A percentile compares a stretch with the other conserved stretches of the same genome.
Evolutionary conservation across 2,113 vertebrate genomes (phyloP).

Genomic region (Apteryx mantelli): DNA sequence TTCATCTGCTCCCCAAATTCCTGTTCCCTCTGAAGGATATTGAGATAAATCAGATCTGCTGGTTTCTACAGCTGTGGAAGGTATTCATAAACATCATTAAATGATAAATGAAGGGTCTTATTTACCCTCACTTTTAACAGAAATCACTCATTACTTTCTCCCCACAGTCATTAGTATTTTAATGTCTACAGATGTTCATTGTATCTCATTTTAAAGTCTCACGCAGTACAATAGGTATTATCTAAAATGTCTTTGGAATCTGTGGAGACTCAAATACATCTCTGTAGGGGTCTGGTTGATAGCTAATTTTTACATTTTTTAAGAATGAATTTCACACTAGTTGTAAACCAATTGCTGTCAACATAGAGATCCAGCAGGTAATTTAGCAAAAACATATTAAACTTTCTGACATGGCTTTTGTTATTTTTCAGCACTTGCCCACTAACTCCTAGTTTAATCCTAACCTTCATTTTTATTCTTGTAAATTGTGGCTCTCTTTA

Average conservation of each 20-base stretch:
- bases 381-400: not conserved
- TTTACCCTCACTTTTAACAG: not conserved
- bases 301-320: not conserved
- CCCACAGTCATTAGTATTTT: not conserved
- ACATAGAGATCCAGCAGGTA: not conserved
- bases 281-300: not conserved
- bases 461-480: not conserved
- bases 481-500: not conserved
- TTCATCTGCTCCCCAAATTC: not conserved
- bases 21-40: not conserved
- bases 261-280: not conserved
- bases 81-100: not conserved
- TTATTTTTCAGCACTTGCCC: not conserved
- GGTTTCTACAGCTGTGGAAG: not conserved
- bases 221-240: not conserved
- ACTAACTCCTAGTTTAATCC: not conserved
- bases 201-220: not conserved
- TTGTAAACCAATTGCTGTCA: not conserved
- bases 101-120: not conserved
- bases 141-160: not conserved
- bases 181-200: not conserved
- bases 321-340: not conserved
- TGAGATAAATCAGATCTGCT: not conserved
- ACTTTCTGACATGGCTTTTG: not conserved
- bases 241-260: not conserved